Base-by-base conservation (phyloP, 1,140 invertebrate species). In the Sminthurides bifidus region DNA sequence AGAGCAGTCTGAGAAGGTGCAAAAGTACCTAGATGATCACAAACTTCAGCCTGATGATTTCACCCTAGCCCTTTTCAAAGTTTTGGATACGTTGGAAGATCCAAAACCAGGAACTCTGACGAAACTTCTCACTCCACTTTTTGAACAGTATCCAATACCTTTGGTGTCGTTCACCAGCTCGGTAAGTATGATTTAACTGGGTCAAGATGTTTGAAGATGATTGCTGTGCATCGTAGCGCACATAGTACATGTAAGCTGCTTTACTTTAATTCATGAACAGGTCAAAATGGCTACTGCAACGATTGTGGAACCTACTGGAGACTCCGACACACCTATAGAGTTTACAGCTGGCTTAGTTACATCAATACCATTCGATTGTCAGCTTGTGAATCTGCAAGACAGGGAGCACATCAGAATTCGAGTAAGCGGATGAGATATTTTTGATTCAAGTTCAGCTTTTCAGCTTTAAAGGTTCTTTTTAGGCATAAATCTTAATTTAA, bases 291-390 rank as follows among this genome's bases (percentile, higher is more conserved):
- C 86, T 65, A 79, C 77, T 27, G 91, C 87, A 19, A 75, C 77
- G 1, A 89, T 97, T 46, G 74, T 85, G 46, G 88, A 94, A 67
- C 92, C 92, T 10, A 79, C 81, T 56, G 82, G 80, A 3, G 80
- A 87, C 65, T 79, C 80, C 17, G 92, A 97, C 68, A 83, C 79
- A 50, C 81, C 87, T 6, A 70, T 92, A n/a, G 92, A 93, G 70
- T 93, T 95, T 67, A 91, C 89, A 19, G 90, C 92, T 0, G 92
- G 92, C 0, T 77, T 96, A 0, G 80, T 94, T 24, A 78, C 91
- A 30, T 86, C 84, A 19, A 81, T 95, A 26, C 81, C 81, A 10
- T 74, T 95, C 33, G 86, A 92, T 66, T 88, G 87, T 0, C 86
- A 89, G 68, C 78, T 96, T 56, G 75, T 80, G 41, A 83, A 92